A percentile compares a stretch with the other conserved stretches of the same genome.
phyloP scores from a whole-genome alignment of 2,113 vertebrate genomes.

The Silurus asotus region DNA sequence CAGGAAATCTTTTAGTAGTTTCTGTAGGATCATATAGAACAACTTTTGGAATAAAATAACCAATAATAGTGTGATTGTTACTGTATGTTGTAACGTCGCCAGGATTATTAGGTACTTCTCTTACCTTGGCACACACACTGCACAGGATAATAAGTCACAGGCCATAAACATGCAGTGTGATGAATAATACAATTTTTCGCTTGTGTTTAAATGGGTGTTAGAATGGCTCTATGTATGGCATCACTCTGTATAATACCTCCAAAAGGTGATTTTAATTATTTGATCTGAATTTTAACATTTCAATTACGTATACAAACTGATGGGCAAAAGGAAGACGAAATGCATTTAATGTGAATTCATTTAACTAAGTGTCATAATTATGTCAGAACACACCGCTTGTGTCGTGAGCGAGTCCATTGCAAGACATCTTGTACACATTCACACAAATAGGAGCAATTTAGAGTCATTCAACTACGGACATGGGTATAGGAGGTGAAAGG shows the following conservation, averaged over 20 bases:
- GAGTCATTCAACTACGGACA: neutral
- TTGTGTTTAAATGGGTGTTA: neutral
- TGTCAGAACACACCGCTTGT: neutral
- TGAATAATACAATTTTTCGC: neutral
- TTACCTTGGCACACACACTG: neutral
- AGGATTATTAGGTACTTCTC: neutral
- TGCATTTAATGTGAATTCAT: neutral
- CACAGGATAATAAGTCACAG: neutral
- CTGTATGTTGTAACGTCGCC: neutral
- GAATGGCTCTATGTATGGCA: neutral
- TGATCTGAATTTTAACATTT: neutral
- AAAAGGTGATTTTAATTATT: neutral
- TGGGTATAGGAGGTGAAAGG: neutral
- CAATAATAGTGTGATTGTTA: neutral
- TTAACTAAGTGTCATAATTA: neutral
- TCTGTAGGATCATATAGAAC: neutral
- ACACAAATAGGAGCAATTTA: neutral
- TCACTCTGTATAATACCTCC: neutral
- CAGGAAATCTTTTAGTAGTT: slow-evolving; percentile 46
- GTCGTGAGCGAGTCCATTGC: neutral
- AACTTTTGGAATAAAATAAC: neutral
- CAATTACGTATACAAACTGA: neutral
- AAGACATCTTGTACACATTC: neutral
- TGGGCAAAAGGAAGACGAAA: neutral
- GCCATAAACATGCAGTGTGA: neutral